Evolutionary conservation across 1,140 invertebrate species (phyloP), one percentile per base, ranked within the genome.

Genomic region (Conus ventricosus): DNA sequence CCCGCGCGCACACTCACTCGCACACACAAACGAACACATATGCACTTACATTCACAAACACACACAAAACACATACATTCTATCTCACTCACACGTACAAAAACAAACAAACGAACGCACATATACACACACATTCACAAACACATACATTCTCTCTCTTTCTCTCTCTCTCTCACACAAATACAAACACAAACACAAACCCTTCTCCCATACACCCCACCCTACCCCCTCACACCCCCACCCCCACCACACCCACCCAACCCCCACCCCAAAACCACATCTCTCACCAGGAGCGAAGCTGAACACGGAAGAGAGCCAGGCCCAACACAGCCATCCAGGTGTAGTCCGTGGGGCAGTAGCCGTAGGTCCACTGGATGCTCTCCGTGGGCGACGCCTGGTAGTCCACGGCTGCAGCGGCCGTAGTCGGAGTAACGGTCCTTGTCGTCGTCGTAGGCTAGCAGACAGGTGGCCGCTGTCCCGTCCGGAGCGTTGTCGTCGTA

Each of bases 341-440:
- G 89, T 96, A 96, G 53, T 93, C 83, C 23, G 95, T 95, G 5
- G 96, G 96, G 92, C 96, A 96, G 93, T 94, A 96, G 39, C 95
- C 94, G 84, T 94, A 91, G 8, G 95, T 94, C 95, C 95, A 96
- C 6, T 84, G 90, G 27, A 91, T 90, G 80, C 84, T 51, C 25
- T 86, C 67, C 27, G 63, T 67, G 0, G 87, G 60, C n/a, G 85
- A 60, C 11, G 87, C 86, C 13, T 88, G 88, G 63, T 87, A 89
- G 11, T 84, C 88, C 88, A 20, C 87, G 78, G 71, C 91, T 88
- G 88, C 92, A 93, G 11, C 92, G 84, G 63, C 91, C 91, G 51
- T 84, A 88, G 4, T 85, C 63, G 17, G 94, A 89, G 54, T 90
- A 88, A 23, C 90, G 89, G 39, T 94, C 93, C 39, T 92, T 90